A percentile compares a stretch with the other conserved stretches of the same genome.
These are phyloP conservation scores for Thryonomys swinderianus DNA, from an alignment of 2,113 vertebrate species.

Conservation along the genomic window DNA sequence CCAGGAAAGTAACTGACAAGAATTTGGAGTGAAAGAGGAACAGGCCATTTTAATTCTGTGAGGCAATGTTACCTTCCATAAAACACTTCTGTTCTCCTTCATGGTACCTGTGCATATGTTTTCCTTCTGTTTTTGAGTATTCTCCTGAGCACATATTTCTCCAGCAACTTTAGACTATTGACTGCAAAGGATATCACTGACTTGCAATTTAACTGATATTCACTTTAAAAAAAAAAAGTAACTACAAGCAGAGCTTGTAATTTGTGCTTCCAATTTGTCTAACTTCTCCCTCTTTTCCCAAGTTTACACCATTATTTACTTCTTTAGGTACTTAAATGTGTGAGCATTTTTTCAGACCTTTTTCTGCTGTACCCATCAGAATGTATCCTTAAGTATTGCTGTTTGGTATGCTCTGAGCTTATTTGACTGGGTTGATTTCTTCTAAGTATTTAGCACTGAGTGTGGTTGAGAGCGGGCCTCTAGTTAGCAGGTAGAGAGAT, in stretches of 20 bases:
- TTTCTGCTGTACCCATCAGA: not conserved
- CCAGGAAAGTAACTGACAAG: not conserved
- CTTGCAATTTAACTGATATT: not conserved
- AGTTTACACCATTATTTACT: not conserved
- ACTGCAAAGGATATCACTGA: not conserved
- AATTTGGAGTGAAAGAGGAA: not conserved
- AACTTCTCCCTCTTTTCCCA: not conserved
- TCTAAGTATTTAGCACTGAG: not conserved
- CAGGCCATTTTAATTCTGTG: too few relatives aligned
- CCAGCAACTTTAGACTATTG: not conserved
- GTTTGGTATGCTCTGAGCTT: not conserved
- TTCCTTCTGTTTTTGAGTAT: not conserved
- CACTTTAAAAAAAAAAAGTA: too few relatives aligned
- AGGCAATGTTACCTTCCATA: not conserved
- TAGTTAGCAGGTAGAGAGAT: not conserved
- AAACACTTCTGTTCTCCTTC: not conserved
- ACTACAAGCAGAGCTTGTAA: not conserved
- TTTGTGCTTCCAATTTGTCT: not conserved
- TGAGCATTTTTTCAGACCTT: not conserved
- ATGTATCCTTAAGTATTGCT: not conserved
- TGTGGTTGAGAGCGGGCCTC: not conserved
- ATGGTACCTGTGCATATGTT: not conserved
- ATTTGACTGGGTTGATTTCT: not conserved
- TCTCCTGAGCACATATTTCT: not conserved
- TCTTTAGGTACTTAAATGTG: not conserved